A percentile compares a stretch with the other conserved stretches of the same genome.
phyloP scores from a whole-genome alignment of 2,113 vertebrate species.

The Gyps fulvus region DNA sequence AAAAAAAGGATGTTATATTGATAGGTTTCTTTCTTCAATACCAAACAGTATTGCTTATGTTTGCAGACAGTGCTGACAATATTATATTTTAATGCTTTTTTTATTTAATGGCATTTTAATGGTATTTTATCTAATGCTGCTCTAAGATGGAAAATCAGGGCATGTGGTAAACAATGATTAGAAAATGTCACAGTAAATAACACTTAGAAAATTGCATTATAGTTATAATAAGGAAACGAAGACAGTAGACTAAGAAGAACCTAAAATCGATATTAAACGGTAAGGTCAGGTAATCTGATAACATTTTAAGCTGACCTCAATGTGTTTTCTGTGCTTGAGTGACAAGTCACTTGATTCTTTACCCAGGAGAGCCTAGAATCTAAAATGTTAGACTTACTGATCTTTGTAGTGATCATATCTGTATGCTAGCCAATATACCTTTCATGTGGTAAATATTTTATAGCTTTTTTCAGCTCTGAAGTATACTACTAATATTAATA shows the following conservation, averaged over 20 bases:
- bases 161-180: neutral
- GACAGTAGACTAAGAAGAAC: neutral
- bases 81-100: neutral
- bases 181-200: slow-evolving; percentile 23
- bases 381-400: neutral
- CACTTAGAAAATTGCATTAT: slow-evolving; percentile 1
- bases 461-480: neutral
- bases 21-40: neutral
- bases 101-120: neutral
- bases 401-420: neutral
- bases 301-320: neutral
- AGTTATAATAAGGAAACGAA: neutral
- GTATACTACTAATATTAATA: neutral
- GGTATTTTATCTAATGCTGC: neutral
- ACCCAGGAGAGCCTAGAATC: neutral
- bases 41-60: neutral
- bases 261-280: slow-evolving; percentile 34
- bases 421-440: neutral
- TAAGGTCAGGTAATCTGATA: slow-evolving; percentile 9
- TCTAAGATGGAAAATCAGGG: neutral
- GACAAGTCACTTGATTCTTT: neutral
- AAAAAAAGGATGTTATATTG: neutral
- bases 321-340: neutral
- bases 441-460: neutral
- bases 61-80: neutral